These are phyloP conservation scores for Rhinichthys osculus DNA, from an alignment of 2,797 vertebrate genomes.

Conservation along the genomic window DNA sequence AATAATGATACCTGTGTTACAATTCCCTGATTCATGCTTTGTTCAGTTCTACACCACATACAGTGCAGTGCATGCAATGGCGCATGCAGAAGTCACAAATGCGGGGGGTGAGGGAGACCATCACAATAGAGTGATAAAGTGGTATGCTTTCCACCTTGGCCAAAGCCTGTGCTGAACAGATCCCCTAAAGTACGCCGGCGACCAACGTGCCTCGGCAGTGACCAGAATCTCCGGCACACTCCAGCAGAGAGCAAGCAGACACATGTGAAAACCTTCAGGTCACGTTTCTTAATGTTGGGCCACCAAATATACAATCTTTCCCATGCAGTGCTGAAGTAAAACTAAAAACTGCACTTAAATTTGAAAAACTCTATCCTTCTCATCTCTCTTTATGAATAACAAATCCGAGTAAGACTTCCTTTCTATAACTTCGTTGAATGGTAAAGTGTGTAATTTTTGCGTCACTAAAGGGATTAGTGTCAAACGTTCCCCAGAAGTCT, in stretches of 20 bases:
- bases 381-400: not conserved
- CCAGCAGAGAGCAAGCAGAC: conserved; percentile 81
- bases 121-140: conserved; percentile 69
- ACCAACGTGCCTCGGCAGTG: conserved; percentile 92
- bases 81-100: conserved; percentile 26
- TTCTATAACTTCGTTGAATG: not conserved
- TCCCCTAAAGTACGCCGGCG: conserved; percentile 97
- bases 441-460: not conserved
- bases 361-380: not conserved
- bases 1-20: not conserved
- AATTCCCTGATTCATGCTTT: conserved; percentile 34
- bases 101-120: not conserved
- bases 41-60: conserved; percentile 54
- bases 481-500: too few species aligned
- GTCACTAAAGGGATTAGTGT: not conserved
- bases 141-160: conserved; percentile 91
- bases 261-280: conserved; percentile 75
- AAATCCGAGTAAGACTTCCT: not conserved
- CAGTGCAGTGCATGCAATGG: conserved; percentile 34
- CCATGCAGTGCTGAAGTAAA: not conserved
- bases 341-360: not conserved
- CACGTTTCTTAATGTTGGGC: not conserved
- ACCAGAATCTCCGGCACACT: conserved; percentile 97
- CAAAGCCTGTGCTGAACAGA: conserved; percentile 94
- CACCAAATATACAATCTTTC: not conserved